These are phyloP conservation scores for Phenganax stokvisi DNA, from an alignment of 92 coral and sea anemone genomes.

Conservation along the genomic window DNA sequence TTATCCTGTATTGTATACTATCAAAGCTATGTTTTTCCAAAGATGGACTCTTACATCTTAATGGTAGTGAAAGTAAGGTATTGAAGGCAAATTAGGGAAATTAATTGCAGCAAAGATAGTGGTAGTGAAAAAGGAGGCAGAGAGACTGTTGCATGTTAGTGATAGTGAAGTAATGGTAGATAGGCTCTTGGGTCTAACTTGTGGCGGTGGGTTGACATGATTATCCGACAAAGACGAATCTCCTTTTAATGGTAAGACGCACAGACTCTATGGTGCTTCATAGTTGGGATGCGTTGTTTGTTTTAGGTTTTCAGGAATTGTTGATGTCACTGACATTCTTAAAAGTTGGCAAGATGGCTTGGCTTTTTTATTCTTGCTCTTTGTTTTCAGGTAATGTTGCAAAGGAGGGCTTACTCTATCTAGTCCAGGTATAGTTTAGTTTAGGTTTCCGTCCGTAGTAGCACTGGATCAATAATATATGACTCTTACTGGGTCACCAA, in stretches of 20 bases:
- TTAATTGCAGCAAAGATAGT: too few species aligned
- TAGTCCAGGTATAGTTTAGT: conserved; percentile 2
- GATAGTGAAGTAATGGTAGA: too few species aligned
- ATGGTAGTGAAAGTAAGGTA: background rate
- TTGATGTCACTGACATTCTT: conserved; percentile 66
- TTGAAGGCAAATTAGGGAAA: background rate
- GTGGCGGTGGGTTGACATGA: too few species aligned
- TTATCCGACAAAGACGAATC: too few species aligned
- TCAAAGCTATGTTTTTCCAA: background rate
- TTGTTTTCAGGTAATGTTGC: conserved; percentile 65
- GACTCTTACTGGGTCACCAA: background rate
- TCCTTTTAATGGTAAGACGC: too few species aligned
- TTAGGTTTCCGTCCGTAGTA: background rate
- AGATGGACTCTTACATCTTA: background rate
- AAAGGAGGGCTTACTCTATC: background rate
- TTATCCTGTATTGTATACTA: too few species aligned
- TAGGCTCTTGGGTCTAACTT: too few species aligned
- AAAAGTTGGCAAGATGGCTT: conserved; percentile 88
- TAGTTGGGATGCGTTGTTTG: background rate
- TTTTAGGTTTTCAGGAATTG: conserved; percentile 43
- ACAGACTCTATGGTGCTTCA: background rate
- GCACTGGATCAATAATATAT: conserved; percentile 5
- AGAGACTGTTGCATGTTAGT: too few species aligned
- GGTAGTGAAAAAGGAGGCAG: too few species aligned
- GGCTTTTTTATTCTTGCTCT: conserved; percentile 79